Evolutionary conservation across 2,888 invertebrate genomes (phyloP).

Genomic region (Drosophila anceps): DNA sequence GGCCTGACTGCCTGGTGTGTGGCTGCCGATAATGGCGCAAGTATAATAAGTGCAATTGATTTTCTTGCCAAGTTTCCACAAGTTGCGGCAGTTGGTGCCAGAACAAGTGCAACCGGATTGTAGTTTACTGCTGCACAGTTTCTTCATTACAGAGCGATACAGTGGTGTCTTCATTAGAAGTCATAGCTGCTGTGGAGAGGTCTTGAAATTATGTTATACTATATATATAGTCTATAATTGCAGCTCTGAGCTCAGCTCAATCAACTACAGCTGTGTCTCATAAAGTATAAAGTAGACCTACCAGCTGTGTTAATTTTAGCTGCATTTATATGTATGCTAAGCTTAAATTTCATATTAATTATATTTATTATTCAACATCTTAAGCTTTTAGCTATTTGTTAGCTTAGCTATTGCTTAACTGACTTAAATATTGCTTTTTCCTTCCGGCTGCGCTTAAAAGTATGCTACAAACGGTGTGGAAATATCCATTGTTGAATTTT

Average conservation of each 20-base stretch:
- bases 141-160: neutral
- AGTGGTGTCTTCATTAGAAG: neutral
- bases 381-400: neutral
- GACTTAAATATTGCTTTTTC: neutral
- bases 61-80: conserved; percentile 62
- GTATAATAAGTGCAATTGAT: conserved; percentile 73
- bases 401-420: neutral
- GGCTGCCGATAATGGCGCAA: conserved; percentile 70
- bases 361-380: neutral
- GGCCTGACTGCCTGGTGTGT: conserved; percentile 15
- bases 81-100: conserved; percentile 32
- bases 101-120: conserved; percentile 36
- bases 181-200: neutral
- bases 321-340: neutral
- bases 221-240: neutral
- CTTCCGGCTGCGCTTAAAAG: conserved; percentile 3
- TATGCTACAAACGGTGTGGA: conserved; percentile 8
- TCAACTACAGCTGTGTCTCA: neutral
- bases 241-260: neutral
- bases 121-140: conserved; percentile 36
- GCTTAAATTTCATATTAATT: neutral
- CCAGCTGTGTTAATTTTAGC: neutral
- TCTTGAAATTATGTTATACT: too few species aligned
- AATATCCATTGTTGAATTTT: too few species aligned
- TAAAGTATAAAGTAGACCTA: neutral